A percentile compares a stretch with the other conserved stretches of the same genome.
These are phyloP conservation scores for Ormyrus labotus DNA, from an alignment of 2,888 invertebrate genomes.

Conservation along the genomic window DNA sequence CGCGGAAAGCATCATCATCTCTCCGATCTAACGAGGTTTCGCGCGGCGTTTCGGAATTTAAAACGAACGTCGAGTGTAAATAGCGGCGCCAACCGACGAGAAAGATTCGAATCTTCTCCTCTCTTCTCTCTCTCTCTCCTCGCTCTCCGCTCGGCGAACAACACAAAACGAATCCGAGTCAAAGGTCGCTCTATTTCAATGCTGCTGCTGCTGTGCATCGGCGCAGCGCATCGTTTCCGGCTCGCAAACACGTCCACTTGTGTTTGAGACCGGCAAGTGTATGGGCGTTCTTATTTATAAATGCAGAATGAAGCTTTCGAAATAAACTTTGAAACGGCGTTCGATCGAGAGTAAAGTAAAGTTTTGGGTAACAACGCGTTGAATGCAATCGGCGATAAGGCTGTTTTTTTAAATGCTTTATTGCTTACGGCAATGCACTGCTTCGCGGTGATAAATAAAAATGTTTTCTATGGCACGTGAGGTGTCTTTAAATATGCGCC, in stretches of 20 bases:
- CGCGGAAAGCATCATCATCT: no score
- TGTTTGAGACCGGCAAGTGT: background rate
- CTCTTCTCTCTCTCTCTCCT: constrained; percentile 8
- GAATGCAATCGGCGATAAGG: no score
- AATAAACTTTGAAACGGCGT: background rate
- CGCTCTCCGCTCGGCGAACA: background rate
- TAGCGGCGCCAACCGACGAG: background rate
- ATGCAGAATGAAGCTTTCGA: no score
- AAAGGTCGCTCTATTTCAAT: constrained; percentile 52
- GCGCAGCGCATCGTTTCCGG: constrained; percentile 30
- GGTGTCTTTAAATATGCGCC: no score
- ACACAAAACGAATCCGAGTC: constrained; percentile 32
- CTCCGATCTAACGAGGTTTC: background rate
- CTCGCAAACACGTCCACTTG: background rate
- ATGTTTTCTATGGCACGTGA: no score
- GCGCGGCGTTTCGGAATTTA: background rate
- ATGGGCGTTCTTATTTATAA: no score
- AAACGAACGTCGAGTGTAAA: background rate
- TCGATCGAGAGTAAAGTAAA: constrained; percentile 3
- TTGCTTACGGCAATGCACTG: no score
- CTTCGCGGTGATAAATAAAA: no score
- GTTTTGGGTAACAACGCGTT: background rate
- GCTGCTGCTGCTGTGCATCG: background rate
- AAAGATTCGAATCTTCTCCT: constrained; percentile 35
- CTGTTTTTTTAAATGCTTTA: no score